Evolutionary conservation across 2,797 vertebrate genomes (phyloP).

Genomic region (Stomatorhinus walkeri): DNA sequence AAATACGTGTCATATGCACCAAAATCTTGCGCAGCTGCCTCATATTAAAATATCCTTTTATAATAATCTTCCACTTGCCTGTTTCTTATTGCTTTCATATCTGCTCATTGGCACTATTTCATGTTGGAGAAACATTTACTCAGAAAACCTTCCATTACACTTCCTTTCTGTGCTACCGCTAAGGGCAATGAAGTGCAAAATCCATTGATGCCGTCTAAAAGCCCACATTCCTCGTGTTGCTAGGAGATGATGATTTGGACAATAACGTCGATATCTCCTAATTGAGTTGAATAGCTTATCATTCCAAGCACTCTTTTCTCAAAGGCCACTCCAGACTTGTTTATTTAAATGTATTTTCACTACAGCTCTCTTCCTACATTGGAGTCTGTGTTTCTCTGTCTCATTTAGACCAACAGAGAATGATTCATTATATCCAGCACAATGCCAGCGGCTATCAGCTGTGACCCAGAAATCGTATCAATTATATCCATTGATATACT

Average conservation of each 20-base stretch:
- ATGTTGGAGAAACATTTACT: background rate
- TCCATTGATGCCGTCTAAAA: slow-evolving; percentile 42
- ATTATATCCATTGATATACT: slow-evolving; percentile 9
- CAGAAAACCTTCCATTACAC: background rate
- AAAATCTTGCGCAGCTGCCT: slow-evolving; percentile 21
- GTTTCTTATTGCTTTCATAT: slow-evolving; percentile 19
- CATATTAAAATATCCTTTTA: background rate
- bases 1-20: background rate
- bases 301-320: slow-evolving; percentile 26
- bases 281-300: slow-evolving; percentile 53
- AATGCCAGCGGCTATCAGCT: background rate
- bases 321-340: slow-evolving; percentile 37
- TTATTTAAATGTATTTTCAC: slow-evolving; percentile 41
- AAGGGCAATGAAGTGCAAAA: slow-evolving; percentile 44
- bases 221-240: slow-evolving; percentile 40
- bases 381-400: background rate
- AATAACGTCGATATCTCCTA: slow-evolving; percentile 49
- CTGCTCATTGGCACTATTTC: background rate
- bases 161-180: slow-evolving; percentile 16
- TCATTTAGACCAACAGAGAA: slow-evolving; percentile 14
- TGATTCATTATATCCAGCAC: background rate
- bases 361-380: slow-evolving; percentile 25
- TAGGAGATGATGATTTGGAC: slow-evolving; percentile 46
- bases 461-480: background rate
- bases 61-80: slow-evolving; percentile 23